Evolutionary conservation across 1,140 invertebrate genomes (phyloP).

Genomic region (Ectropis grisescens): DNA sequence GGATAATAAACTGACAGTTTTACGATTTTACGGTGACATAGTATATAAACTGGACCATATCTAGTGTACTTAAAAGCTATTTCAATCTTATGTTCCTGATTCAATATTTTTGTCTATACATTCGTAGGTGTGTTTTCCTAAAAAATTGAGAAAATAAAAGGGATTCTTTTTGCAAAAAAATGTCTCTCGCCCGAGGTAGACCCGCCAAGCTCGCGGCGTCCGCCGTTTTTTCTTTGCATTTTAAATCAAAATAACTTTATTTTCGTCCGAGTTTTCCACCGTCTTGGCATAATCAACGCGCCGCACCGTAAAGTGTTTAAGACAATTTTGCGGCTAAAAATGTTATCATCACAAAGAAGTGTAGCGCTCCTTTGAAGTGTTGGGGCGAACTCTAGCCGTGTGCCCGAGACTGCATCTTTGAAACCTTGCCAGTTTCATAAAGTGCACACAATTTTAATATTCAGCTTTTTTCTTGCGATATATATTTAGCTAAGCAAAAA

Average conservation of each 20-base stretch:
- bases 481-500: no score
- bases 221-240: conserved; percentile 50
- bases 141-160: conserved; percentile 51
- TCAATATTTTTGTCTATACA: no score
- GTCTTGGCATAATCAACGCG: conserved; percentile 53
- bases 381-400: conserved; percentile 7
- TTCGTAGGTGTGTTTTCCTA: conserved; percentile 15
- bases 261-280: conserved; percentile 47
- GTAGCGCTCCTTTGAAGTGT: conserved; percentile 28
- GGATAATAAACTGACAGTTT: no score
- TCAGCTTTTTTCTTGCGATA: no score
- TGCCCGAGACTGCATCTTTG: not conserved
- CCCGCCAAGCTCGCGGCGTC: conserved; percentile 17
- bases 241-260: conserved; percentile 64
- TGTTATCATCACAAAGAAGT: conserved; percentile 36
- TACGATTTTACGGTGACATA: no score
- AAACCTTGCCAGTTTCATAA: no score
- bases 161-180: conserved; percentile 30
- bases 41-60: no score
- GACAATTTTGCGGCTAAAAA: conserved; percentile 44
- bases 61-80: no score
- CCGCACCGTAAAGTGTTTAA: conserved; percentile 41
- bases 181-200: conserved; percentile 23
- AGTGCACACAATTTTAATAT: no score
- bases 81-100: no score